These are phyloP conservation scores for Hypselothyrea guttata DNA, from an alignment of 2,888 invertebrate genomes.

Conservation along the genomic window DNA sequence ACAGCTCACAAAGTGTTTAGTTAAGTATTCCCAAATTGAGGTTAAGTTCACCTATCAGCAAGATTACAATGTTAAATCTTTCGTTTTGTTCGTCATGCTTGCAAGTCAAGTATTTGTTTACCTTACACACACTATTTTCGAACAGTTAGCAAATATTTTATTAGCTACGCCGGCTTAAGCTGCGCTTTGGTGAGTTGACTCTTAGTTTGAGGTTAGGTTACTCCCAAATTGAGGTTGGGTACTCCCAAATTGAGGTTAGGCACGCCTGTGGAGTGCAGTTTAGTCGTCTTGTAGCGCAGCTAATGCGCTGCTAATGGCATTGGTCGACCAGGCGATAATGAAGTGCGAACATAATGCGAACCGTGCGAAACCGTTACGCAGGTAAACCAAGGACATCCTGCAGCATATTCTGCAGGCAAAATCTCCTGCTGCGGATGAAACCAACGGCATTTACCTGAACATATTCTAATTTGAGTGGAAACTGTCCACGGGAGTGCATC, in stretches of 20 bases:
- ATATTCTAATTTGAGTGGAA: constrained; percentile 39
- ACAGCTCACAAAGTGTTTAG: too few species aligned
- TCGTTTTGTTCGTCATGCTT: not conserved
- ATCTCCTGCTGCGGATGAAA: constrained; percentile 39
- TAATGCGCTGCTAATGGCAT: constrained; percentile 70
- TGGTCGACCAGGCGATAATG: constrained; percentile 75
- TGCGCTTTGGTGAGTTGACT: not conserved
- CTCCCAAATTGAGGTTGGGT: constrained; percentile 5
- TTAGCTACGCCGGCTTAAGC: not conserved
- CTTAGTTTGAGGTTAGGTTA: constrained; percentile 11
- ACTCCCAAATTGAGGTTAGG: not conserved
- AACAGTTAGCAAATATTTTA: constrained; percentile 45
- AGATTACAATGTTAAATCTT: too few species aligned
- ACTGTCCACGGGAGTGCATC: constrained; percentile 29
- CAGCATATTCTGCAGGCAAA: constrained; percentile 1
- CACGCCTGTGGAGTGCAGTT: constrained; percentile 14
- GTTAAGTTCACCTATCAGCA: not conserved
- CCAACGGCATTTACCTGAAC: constrained; percentile 11
- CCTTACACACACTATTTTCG: constrained; percentile 23
- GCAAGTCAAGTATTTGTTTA: not conserved
- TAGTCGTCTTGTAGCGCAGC: constrained; percentile 41
- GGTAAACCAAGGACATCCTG: not conserved
- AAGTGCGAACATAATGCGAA: constrained; percentile 67
- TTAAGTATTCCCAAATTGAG: not conserved
- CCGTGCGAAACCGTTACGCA: not conserved